A percentile compares a stretch with the other conserved stretches of the same genome.
phyloP scores from a whole-genome alignment of 37 sponge, comb jelly and placozoan species.

The Beroe ovata region DNA sequence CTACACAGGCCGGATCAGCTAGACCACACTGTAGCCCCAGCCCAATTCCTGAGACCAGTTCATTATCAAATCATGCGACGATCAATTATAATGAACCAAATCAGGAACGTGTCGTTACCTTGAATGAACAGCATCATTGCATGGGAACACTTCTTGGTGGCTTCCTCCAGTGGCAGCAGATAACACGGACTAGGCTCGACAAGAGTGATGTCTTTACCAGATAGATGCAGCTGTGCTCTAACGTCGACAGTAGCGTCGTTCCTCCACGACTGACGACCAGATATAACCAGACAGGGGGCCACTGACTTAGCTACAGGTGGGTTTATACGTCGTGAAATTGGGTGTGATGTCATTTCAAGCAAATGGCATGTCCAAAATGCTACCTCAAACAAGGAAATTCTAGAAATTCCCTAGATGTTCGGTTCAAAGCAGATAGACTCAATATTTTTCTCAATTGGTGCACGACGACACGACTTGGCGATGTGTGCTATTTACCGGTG shows the following conservation, averaged over 20 bases:
- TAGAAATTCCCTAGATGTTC: too few relatives aligned
- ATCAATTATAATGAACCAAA: too few relatives aligned
- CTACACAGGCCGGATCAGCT: not conserved
- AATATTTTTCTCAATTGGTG: too few relatives aligned
- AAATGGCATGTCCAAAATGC: too few relatives aligned
- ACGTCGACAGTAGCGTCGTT: conserved; percentile 40
- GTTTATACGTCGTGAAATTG: too few relatives aligned
- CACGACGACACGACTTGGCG: too few relatives aligned
- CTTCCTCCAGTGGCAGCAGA: conserved; percentile 37
- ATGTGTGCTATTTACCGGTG: conserved; percentile 11
- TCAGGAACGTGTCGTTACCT: not conserved
- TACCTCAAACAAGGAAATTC: too few relatives aligned
- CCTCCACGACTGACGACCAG: conserved; percentile 53
- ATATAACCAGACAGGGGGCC: conserved; percentile 24
- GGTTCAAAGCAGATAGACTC: too few relatives aligned
- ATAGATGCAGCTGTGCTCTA: not conserved
- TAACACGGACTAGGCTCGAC: conserved; percentile 52
- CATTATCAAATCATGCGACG: too few relatives aligned
- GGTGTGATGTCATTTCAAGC: too few relatives aligned
- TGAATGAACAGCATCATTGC: conserved; percentile 66
- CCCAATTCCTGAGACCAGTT: conserved; percentile 12
- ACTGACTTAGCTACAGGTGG: conserved; percentile 22
- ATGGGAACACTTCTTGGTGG: not conserved
- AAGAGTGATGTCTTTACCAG: conserved; percentile 36
- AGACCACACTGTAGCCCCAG: not conserved